Percentiles rank a stretch among this genome's conserved stretches.
These are phyloP conservation scores for Cataglyphis rosenhaueri DNA, from an alignment of 2,888 invertebrate genomes.

Conservation along the genomic window DNA sequence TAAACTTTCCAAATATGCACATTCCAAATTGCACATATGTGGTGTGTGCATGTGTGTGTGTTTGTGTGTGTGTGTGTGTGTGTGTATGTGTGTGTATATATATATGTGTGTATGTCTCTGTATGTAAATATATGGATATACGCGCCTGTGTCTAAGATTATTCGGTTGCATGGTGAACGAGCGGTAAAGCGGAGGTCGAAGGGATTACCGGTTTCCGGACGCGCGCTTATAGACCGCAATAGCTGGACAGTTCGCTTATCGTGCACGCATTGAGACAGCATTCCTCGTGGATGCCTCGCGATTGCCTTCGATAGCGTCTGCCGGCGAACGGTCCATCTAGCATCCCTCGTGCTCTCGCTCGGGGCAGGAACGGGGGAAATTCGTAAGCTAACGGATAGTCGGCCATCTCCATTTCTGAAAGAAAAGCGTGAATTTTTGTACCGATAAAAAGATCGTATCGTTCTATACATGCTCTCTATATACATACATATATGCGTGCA, in stretches of 20 bases:
- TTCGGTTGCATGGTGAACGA: conserved; percentile 44
- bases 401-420: conserved; percentile 78
- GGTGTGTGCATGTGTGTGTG: neutral
- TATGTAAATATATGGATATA: conserved; percentile 13
- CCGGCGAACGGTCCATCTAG: conserved; percentile 75
- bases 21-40: neutral
- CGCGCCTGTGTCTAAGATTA: conserved; percentile 25
- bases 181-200: conserved; percentile 44
- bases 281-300: conserved; percentile 85
- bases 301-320: conserved; percentile 77
- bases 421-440: conserved; percentile 1
- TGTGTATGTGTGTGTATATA: neutral
- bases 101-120: neutral
- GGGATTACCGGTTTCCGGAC: conserved; percentile 40
- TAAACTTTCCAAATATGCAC: conserved; percentile 6
- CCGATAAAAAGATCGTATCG: neutral
- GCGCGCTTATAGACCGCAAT: conserved; percentile 78
- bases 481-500: neutral
- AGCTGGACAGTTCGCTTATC: conserved; percentile 81
- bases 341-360: conserved; percentile 79
- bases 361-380: conserved; percentile 21
- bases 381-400: conserved; percentile 77
- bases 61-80: neutral
- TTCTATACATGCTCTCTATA: too few relatives aligned
- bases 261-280: conserved; percentile 85